Conservation (phyloP, 2,797 vertebrate genomes). For the Tympanoctomys barrerae region DNA sequence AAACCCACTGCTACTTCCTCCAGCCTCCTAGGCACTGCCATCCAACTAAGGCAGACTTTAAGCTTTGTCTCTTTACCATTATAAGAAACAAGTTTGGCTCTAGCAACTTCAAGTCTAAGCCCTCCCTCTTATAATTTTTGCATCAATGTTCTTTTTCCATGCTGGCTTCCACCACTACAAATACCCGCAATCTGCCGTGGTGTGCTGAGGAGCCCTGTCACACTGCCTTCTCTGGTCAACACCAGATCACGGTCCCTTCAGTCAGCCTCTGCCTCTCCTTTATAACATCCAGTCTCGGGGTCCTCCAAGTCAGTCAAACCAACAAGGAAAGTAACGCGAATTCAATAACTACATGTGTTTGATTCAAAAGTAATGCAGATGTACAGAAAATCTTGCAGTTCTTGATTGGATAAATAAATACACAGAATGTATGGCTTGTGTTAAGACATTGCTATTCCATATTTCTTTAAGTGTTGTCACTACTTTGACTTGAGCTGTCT, state of each 20-base stretch:
- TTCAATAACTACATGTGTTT: neutral
- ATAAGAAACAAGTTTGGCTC: neutral
- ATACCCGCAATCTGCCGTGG: neutral
- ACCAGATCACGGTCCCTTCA: neutral
- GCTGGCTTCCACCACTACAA: neutral
- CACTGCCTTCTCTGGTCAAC: no score
- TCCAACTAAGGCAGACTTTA: neutral
- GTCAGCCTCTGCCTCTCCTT: no score
- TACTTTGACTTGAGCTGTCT: neutral
- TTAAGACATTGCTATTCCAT: neutral
- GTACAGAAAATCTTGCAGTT: constrained; percentile 19
- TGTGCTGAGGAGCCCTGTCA: neutral
- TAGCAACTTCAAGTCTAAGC: neutral
- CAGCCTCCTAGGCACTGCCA: neutral
- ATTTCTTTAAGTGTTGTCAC: constrained; percentile 19
- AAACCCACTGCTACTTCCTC: neutral
- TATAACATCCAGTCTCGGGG: fast-evolving
- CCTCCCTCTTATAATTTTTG: neutral
- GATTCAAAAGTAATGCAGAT: neutral
- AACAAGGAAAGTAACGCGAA: neutral
- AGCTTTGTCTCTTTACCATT: neutral
- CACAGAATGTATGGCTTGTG: neutral
- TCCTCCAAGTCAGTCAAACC: neutral
- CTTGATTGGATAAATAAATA: neutral
- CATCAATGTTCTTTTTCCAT: neutral